Base-by-base conservation (phyloP, 2,113 vertebrate species). In the Vulpes ferrilata region DNA sequence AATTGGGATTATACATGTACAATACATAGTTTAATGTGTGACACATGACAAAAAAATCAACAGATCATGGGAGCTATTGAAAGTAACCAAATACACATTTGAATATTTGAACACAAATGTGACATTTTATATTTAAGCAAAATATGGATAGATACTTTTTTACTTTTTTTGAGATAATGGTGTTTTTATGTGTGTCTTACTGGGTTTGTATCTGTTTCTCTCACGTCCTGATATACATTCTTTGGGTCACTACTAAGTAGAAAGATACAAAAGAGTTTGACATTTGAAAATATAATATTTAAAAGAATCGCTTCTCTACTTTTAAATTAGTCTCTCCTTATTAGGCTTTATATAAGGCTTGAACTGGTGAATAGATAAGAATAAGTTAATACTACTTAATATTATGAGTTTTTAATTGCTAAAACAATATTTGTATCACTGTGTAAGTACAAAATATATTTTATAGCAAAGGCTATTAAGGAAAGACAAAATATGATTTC, bases 231-330 rank as follows among this genome's bases (percentile, higher is more conserved):
- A 35, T 84, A 71, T 51, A 57, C 85, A 64, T 79, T 85, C 19
- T 25, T 62, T 60, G 48, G n/a, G 22, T 79, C 57, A 85, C 8
- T 83, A 55, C 22, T 17, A 85, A 78, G n/a, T 30, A 38, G 22
- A 11, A 93, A 38, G 16, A 89, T 64, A 79, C 15, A 85, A 20
- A 90, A 79, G 43, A 59, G 17, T 85, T 7, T 78, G 38, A 59
- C n/a, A 80, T 35, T 55, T 78, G 38, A 27, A 30, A 35, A 65
- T 86, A 65, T 64, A 86, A 64, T 86, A 65, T 96, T 87, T 94
- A 60, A 88, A 87, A 76, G 64, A 35, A 48, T 79, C 11, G 82
- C 17, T 90, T 65, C 67, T 73, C 38, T 96, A 55, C 5, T 38
- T 32, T 78, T 83, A 79, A 86, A 35, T n/a, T 55, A 67, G 13